These are phyloP conservation scores for Enteromius paludinosus DNA, from an alignment of 2,797 vertebrate species.

Conservation along the genomic window DNA sequence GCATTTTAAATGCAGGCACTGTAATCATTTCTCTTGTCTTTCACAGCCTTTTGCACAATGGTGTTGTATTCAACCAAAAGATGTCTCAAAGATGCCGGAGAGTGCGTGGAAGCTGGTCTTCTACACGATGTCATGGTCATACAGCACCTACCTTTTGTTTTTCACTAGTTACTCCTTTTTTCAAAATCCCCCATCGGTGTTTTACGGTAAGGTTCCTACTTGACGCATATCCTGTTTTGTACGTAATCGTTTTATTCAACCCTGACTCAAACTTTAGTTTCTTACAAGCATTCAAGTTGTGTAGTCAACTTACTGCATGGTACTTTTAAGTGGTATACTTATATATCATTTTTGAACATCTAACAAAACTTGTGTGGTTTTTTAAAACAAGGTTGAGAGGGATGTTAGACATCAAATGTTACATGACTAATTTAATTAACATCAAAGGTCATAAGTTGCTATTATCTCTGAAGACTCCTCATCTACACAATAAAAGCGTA, in stretches of 20 bases:
- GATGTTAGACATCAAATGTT: neutral
- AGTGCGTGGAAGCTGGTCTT: constrained; percentile 97
- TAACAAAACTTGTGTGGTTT: neutral
- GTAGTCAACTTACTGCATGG: neutral
- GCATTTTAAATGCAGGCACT: neutral
- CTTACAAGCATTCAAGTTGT: neutral
- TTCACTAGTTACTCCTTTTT: constrained; percentile 92
- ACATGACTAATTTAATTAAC: neutral
- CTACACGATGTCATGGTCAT: constrained; percentile 92
- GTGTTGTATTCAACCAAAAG: constrained; percentile 86
- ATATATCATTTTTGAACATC: neutral
- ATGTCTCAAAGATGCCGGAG: constrained; percentile 96
- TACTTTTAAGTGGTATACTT: neutral
- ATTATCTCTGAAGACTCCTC: neutral
- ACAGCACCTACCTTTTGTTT: constrained; percentile 92
- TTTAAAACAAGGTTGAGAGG: no score
- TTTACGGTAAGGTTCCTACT: constrained; percentile 82
- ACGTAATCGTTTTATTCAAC: neutral
- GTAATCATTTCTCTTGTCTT: constrained; percentile 43
- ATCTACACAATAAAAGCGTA: neutral
- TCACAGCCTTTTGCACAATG: constrained; percentile 86
- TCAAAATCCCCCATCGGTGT: constrained; percentile 89
- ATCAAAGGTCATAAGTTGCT: neutral
- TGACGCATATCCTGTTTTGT: neutral
- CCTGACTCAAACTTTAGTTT: neutral